These are phyloP conservation scores for Procavia capensis DNA, from an alignment of 2,113 vertebrate species.

Conservation along the genomic window DNA sequence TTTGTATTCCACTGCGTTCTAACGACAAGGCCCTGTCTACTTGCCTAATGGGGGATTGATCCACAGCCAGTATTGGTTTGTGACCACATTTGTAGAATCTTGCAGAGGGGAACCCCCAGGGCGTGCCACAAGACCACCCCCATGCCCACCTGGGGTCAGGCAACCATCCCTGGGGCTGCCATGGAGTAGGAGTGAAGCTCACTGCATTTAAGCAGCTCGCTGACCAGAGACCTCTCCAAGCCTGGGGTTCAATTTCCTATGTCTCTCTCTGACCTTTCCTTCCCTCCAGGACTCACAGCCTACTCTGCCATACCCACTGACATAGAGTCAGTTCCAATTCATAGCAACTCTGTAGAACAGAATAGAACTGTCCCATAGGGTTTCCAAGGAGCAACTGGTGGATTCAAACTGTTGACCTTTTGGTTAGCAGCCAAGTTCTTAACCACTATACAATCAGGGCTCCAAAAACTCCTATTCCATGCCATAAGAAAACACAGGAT, in stretches of 20 bases:
- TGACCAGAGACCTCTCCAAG: background rate
- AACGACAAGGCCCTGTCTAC: background rate
- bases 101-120: background rate
- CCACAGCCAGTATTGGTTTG: no score
- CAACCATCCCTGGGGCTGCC: background rate
- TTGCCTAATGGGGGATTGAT: background rate
- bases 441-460: no score
- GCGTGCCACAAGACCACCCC: background rate
- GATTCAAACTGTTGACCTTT: no score
- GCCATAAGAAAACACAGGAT: background rate
- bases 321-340: no score
- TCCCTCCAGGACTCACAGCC: background rate
- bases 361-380: no score
- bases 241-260: background rate
- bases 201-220: background rate
- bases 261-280: background rate
- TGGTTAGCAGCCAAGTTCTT: no score
- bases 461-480: no score
- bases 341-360: no score
- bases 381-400: no score
- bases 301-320: background rate
- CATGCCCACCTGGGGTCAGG: background rate
- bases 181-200: background rate
- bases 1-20: background rate
- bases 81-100: background rate